A percentile compares a stretch with the other conserved stretches of the same genome.
Evolutionary conservation across 1,140 invertebrate genomes (phyloP).

Genomic region (Melanaphis sacchari): DNA sequence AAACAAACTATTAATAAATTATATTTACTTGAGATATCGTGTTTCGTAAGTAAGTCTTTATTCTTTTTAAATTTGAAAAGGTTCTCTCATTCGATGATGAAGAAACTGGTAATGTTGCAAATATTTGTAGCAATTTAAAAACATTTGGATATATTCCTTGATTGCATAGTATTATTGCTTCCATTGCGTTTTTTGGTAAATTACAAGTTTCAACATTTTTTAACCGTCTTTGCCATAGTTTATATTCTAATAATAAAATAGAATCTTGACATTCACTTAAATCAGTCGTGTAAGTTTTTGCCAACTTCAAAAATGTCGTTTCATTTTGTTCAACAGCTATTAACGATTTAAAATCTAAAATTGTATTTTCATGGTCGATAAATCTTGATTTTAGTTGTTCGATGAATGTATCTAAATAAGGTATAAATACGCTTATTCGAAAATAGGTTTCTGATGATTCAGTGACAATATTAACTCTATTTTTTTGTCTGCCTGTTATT

Average conservation of each 20-base stretch:
- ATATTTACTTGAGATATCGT: conserved; percentile 22
- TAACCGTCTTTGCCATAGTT: too few relatives aligned
- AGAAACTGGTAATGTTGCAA: conserved; percentile 15
- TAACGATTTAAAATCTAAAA: conserved; percentile 14
- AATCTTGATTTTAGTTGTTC: neutral
- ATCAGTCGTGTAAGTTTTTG: neutral
- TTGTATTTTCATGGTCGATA: neutral
- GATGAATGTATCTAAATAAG: neutral
- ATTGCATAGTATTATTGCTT: conserved; percentile 13
- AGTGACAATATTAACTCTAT: neutral
- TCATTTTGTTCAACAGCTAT: neutral
- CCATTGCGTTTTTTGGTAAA: neutral
- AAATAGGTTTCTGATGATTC: neutral
- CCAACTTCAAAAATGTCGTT: neutral
- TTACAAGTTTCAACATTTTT: neutral
- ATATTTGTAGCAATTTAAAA: neutral
- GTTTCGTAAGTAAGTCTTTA: conserved; percentile 17
- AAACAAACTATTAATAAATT: too few relatives aligned
- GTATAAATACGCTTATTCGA: neutral
- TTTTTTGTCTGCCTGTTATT: neutral
- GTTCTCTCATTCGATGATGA: neutral
- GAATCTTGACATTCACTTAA: conserved; percentile 11
- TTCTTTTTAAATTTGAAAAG: conserved; percentile 8
- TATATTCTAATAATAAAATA: neutral
- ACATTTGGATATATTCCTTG: neutral